These are phyloP conservation scores for Melitaea cinxia DNA, from an alignment of 1,140 invertebrate genomes.

Conservation along the genomic window DNA sequence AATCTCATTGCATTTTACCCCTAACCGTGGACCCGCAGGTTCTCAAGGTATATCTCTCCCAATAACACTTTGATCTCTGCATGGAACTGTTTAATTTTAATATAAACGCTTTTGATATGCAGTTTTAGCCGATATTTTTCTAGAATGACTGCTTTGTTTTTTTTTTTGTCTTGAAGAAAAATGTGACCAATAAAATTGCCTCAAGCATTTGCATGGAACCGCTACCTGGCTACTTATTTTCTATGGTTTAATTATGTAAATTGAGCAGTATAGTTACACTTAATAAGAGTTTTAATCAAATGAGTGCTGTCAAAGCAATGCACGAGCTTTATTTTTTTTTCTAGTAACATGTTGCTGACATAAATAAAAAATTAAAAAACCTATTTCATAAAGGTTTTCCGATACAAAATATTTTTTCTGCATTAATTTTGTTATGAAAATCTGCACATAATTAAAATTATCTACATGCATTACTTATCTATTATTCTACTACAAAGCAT, in stretches of 20 bases:
- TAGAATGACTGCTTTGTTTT: constrained; percentile 17
- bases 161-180: constrained; percentile 11
- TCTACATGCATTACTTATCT: constrained; percentile 5
- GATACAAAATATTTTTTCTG: constrained; percentile 8
- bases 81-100: constrained; percentile 46
- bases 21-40: constrained; percentile 84
- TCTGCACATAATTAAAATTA: constrained; percentile 12
- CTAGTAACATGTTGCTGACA: constrained; percentile 15
- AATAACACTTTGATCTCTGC: constrained; percentile 75
- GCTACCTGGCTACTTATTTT: constrained; percentile 31
- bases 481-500: constrained; percentile 1
- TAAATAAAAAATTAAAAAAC: constrained; percentile 1
- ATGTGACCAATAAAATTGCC: constrained; percentile 8
- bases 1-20: constrained; percentile 78
- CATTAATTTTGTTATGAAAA: constrained; percentile 18
- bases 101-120: constrained; percentile 37
- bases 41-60: constrained; percentile 87
- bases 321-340: constrained; percentile 33
- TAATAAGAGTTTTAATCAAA: constrained; percentile 11
- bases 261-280: constrained; percentile 1
- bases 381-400: background rate
- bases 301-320: constrained; percentile 18
- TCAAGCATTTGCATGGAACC: constrained; percentile 32
- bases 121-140: constrained; percentile 26
- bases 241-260: constrained; percentile 16